Percentiles rank a stretch among this genome's conserved stretches.
phyloP scores from a whole-genome alignment of 2,113 vertebrate species.

The Aptenodytes forsteri region DNA sequence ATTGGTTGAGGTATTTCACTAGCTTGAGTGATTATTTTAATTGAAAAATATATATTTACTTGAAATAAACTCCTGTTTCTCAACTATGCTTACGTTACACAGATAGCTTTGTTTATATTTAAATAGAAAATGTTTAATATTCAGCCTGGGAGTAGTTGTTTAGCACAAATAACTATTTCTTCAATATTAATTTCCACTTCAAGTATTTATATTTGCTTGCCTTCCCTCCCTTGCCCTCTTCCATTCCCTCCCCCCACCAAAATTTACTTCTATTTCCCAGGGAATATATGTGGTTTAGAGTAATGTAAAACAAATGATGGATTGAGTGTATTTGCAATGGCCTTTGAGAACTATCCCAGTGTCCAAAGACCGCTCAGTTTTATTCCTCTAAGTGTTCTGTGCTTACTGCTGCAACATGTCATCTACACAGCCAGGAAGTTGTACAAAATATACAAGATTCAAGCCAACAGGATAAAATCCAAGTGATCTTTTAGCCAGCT shows the following conservation, averaged over 20 bases:
- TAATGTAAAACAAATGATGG: slow-evolving; percentile 17
- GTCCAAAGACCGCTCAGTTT: slow-evolving; percentile 24
- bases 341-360: slow-evolving; percentile 29
- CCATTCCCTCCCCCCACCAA: neutral
- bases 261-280: slow-evolving; percentile 5
- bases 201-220: slow-evolving; percentile 30
- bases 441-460: slow-evolving; percentile 68
- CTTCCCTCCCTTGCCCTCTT: neutral
- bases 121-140: slow-evolving; percentile 8
- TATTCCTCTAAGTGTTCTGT: slow-evolving; percentile 47
- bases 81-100: neutral
- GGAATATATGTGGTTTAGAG: slow-evolving; percentile 16
- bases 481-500: slow-evolving; percentile 77
- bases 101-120: neutral
- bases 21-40: neutral
- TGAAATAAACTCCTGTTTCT: neutral
- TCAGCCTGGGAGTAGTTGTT: neutral
- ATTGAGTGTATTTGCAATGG: slow-evolving; percentile 40
- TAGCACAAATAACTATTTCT: slow-evolving; percentile 11
- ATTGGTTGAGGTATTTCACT: neutral
- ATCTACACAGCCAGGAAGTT: slow-evolving; percentile 74
- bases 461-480: slow-evolving; percentile 84
- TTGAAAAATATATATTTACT: neutral
- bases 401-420: slow-evolving; percentile 76
- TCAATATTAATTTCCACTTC: slow-evolving; percentile 11